Conservation (phyloP, 2,888 invertebrate genomes). For the Xestia ashworthii region DNA sequence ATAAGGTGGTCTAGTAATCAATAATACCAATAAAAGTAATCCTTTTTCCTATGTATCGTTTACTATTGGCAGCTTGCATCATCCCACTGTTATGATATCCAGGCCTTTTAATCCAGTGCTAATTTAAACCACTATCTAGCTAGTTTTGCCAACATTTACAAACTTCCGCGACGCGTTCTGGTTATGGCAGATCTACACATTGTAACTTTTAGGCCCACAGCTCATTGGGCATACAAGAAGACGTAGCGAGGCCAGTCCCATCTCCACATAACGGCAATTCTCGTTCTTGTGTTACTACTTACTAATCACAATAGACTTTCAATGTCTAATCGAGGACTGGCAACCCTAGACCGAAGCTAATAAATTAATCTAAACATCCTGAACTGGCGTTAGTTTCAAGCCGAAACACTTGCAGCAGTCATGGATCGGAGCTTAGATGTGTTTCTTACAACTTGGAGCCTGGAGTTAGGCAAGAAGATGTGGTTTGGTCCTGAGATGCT, state of each 20-base stretch:
- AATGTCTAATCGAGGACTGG: neutral
- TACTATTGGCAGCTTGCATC: neutral
- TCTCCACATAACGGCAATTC: neutral
- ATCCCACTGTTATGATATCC: neutral
- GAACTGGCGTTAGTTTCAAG: conserved; percentile 45
- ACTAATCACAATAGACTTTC: neutral
- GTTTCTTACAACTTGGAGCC: conserved; percentile 1
- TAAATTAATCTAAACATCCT: conserved; percentile 58
- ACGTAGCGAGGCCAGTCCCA: neutral
- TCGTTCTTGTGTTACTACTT: neutral
- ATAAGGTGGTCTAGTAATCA: neutral
- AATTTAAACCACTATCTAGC: neutral
- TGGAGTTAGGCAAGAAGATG: conserved; percentile 21
- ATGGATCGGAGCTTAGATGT: conserved; percentile 20
- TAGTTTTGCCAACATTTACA: neutral
- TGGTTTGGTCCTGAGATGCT: neutral
- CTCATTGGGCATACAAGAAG: neutral
- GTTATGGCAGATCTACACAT: neutral
- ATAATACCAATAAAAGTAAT: neutral
- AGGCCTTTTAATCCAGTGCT: neutral
- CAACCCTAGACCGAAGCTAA: conserved; percentile 41
- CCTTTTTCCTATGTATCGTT: neutral
- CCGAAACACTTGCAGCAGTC: conserved; percentile 47
- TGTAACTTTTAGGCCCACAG: neutral
- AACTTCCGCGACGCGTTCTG: neutral